These are phyloP conservation scores for Temnothorax longispinosus DNA, from an alignment of 1,140 invertebrate genomes.

Conservation along the genomic window DNA sequence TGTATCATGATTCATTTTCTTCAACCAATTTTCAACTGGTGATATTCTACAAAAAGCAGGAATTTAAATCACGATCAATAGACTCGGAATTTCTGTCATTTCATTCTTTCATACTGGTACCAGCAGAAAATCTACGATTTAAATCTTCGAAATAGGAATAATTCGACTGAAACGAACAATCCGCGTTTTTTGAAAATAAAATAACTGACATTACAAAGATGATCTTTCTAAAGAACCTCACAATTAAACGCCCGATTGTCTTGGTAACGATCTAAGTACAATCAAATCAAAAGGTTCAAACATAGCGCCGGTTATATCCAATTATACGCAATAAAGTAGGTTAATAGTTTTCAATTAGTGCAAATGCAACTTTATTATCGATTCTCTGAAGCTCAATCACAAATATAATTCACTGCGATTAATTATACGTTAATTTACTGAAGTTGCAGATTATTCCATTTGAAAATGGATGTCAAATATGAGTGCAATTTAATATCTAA, in stretches of 20 bases:
- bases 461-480: constrained; percentile 26
- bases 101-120: constrained; percentile 28
- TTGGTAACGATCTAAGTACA: not conserved
- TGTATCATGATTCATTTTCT: not conserved
- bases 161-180: not conserved
- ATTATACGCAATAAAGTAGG: constrained; percentile 10
- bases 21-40: not conserved
- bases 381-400: constrained; percentile 6
- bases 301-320: not conserved
- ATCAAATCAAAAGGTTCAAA: not conserved
- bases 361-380: constrained; percentile 16
- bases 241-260: not conserved
- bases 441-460: constrained; percentile 9
- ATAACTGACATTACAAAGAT: not conserved
- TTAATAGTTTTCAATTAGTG: constrained; percentile 6
- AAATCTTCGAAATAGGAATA: not conserved
- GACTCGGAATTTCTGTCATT: not conserved
- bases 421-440: constrained; percentile 36
- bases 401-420: constrained; percentile 30
- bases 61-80: constrained; percentile 30
- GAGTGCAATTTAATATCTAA: constrained; percentile 26
- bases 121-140: constrained; percentile 35
- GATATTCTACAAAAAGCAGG: not conserved
- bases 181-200: not conserved
- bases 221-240: not conserved